Evolutionary conservation across 2,888 invertebrate species (phyloP).

Genomic region (Plusia festucae): DNA sequence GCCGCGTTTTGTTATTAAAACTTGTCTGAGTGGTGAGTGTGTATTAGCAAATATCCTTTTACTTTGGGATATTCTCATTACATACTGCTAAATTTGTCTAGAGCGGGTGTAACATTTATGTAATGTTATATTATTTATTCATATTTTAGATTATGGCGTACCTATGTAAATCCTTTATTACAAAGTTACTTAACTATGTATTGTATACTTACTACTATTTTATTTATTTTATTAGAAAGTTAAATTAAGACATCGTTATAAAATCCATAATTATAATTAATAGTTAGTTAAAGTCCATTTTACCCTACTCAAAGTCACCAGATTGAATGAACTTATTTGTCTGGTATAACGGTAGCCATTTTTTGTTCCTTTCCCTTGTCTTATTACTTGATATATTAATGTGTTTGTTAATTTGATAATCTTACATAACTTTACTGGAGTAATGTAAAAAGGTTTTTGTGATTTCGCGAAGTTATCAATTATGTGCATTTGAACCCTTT

Average conservation of each 20-base stretch:
- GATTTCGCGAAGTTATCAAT: conserved; percentile 19
- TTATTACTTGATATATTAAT: conserved; percentile 47
- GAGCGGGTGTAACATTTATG: too few relatives aligned
- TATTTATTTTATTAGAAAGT: too few relatives aligned
- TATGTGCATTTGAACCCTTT: conserved; percentile 6
- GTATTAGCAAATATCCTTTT: too few relatives aligned
- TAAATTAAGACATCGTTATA: neutral
- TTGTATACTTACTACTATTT: too few relatives aligned
- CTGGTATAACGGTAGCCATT: conserved; percentile 49
- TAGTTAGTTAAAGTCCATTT: neutral
- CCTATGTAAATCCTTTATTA: too few relatives aligned
- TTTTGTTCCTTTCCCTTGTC: conserved; percentile 33
- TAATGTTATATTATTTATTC: too few relatives aligned
- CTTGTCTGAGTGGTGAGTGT: too few relatives aligned
- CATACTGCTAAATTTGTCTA: too few relatives aligned
- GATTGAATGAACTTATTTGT: conserved; percentile 57
- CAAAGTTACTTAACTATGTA: too few relatives aligned
- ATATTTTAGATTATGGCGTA: too few relatives aligned
- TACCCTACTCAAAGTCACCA: conserved; percentile 41
- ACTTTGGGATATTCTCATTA: too few relatives aligned
- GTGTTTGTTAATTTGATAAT: conserved; percentile 50
- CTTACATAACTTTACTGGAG: conserved; percentile 2
- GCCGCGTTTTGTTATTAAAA: too few relatives aligned
- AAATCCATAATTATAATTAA: neutral
- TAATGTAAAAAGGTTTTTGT: conserved; percentile 17